These are phyloP conservation scores for Mycogona germanica DNA, from an alignment of 2,888 invertebrate genomes.

Conservation along the genomic window DNA sequence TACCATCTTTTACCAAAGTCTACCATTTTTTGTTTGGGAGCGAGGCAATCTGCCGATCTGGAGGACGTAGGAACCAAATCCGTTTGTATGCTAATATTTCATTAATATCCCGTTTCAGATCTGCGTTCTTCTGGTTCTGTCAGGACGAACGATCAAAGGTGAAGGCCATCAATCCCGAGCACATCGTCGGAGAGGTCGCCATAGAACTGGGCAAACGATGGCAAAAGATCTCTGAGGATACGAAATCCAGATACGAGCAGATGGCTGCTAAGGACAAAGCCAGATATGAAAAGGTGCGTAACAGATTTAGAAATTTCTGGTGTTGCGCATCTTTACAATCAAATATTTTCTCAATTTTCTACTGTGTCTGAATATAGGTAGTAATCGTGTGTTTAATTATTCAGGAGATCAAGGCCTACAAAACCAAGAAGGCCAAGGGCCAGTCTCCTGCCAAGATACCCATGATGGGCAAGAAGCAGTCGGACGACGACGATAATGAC, in stretches of 20 bases:
- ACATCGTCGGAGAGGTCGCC: conserved; percentile 91
- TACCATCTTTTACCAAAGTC: conserved; percentile 96
- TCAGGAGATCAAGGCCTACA: conserved; percentile 76
- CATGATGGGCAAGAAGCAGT: conserved; percentile 36
- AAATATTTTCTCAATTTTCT: background rate
- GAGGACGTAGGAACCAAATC: too few species aligned
- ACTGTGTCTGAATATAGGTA: background rate
- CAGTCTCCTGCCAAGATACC: conserved; percentile 29
- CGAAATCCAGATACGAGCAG: conserved; percentile 79
- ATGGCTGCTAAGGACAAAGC: conserved; percentile 91
- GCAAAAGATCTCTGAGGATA: conserved; percentile 74
- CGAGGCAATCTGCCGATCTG: too few species aligned
- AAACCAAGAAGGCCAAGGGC: conserved; percentile 47
- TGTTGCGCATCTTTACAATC: too few species aligned
- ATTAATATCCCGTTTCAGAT: conserved; percentile 36
- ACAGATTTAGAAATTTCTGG: too few species aligned
- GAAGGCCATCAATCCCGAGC: conserved; percentile 82
- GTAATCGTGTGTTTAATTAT: conserved; percentile 23
- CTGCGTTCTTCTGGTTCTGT: conserved; percentile 99
- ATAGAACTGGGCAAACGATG: conserved; percentile 91
- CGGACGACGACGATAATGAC: conserved; percentile 29
- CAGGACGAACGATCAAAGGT: conserved; percentile 94
- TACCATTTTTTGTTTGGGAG: conserved; percentile 30
- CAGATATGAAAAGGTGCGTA: conserved; percentile 85
- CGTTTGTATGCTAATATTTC: background rate